phyloP scores from a whole-genome alignment of 2,113 vertebrate species.

The Abramis brama region DNA sequence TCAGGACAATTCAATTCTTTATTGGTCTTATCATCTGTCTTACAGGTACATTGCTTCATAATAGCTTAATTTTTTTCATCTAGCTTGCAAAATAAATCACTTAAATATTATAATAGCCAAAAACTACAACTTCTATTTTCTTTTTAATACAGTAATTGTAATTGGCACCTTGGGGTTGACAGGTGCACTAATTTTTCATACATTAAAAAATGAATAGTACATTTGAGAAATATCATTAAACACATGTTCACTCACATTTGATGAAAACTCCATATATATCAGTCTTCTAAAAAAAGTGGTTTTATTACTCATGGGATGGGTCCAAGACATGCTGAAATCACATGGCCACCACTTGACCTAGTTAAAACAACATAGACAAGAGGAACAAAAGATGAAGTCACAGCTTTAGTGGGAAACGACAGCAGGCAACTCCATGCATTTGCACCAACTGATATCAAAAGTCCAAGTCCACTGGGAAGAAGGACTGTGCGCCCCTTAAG shows the following conservation, averaged over 20 bases:
- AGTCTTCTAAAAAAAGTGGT: neutral
- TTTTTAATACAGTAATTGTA: neutral
- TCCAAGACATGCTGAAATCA: neutral
- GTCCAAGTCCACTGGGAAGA: neutral
- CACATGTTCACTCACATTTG: neutral
- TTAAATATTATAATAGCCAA: neutral
- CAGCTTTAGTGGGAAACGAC: neutral
- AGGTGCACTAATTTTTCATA: neutral
- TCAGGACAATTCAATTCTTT: slow-evolving; percentile 12
- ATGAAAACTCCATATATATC: neutral
- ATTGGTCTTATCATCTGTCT: neutral
- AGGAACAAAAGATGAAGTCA: neutral
- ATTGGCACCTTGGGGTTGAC: slow-evolving; percentile 1
- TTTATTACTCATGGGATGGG: neutral
- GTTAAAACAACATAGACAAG: neutral
- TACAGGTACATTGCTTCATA: neutral
- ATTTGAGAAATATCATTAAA: neutral
- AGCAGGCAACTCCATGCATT: neutral
- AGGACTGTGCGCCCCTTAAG: neutral
- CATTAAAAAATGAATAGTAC: neutral
- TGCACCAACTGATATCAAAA: neutral
- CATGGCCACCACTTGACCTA: neutral
- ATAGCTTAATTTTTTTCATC: neutral
- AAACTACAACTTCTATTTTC: neutral
- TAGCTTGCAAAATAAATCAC: slow-evolving; percentile 9